A percentile compares a stretch with the other conserved stretches of the same genome.
Conservation (phyloP, 92 coral and sea anemone species). For the Palythoa heliodiscus region DNA sequence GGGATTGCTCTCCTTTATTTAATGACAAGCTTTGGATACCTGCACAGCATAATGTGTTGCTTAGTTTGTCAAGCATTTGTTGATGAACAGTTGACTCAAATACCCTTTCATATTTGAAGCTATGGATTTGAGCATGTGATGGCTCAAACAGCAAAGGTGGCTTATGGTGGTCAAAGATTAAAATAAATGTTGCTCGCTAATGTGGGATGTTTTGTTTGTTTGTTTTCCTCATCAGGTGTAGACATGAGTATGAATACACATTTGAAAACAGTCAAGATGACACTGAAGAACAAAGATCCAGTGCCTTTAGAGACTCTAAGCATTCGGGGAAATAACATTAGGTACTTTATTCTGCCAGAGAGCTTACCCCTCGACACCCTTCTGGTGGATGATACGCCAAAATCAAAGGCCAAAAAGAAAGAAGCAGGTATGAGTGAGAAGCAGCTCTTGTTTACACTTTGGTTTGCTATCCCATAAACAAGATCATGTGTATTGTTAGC, state of each 20-base stretch:
- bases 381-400: conserved; percentile 93
- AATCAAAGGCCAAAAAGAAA: conserved; percentile 94
- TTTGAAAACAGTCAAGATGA: conserved; percentile 96
- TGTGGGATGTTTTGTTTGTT: neutral
- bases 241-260: conserved; percentile 99
- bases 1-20: too few relatives aligned
- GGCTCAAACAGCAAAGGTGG: too few relatives aligned
- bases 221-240: conserved; percentile 67
- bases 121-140: too few relatives aligned
- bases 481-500: too few relatives aligned
- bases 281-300: conserved; percentile 97
- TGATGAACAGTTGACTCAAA: too few relatives aligned
- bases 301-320: conserved; percentile 91
- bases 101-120: too few relatives aligned
- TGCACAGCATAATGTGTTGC: too few relatives aligned
- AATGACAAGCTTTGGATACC: too few relatives aligned
- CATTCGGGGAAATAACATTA: conserved; percentile 94
- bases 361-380: conserved; percentile 95
- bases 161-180: neutral
- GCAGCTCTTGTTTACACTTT: too few relatives aligned
- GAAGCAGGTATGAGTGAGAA: conserved; percentile 77
- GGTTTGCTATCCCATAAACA: too few relatives aligned
- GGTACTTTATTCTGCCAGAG: conserved; percentile 97
- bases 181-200: too few relatives aligned
- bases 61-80: too few relatives aligned